phyloP scores from a whole-genome alignment of 2,113 vertebrate genomes.

The Hydropotes inermis region DNA sequence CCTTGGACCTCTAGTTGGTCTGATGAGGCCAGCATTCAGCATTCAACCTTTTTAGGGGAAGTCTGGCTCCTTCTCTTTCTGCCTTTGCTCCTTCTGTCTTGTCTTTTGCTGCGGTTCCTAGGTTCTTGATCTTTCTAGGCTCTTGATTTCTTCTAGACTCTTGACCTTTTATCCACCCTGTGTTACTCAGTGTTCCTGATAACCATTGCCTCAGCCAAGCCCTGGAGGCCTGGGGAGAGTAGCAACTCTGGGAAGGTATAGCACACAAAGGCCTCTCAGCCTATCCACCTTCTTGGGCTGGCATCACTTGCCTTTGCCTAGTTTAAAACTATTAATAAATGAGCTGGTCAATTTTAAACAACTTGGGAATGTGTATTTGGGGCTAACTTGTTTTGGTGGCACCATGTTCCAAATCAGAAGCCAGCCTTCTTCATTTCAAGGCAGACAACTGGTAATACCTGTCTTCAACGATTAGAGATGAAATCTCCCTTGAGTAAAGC shows the following conservation, averaged over 20 bases:
- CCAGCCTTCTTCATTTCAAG: neutral
- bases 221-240: neutral
- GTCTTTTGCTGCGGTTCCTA: neutral
- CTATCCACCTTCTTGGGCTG: neutral
- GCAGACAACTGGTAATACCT: neutral
- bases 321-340: neutral
- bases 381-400: neutral
- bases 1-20: neutral
- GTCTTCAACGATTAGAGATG: neutral
- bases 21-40: neutral
- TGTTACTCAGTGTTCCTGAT: neutral
- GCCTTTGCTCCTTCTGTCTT: neutral
- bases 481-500: slow-evolving; percentile 18
- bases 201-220: neutral
- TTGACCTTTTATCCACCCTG: neutral
- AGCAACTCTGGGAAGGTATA: neutral
- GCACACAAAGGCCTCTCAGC: neutral
- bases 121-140: neutral
- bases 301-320: neutral
- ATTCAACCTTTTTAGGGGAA: neutral
- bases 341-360: neutral
- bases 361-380: neutral
- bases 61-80: neutral
- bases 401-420: neutral
- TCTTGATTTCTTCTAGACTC: neutral